Conservation (phyloP, 2,797 vertebrate species). For the Buphagus erythrorhynchus region DNA sequence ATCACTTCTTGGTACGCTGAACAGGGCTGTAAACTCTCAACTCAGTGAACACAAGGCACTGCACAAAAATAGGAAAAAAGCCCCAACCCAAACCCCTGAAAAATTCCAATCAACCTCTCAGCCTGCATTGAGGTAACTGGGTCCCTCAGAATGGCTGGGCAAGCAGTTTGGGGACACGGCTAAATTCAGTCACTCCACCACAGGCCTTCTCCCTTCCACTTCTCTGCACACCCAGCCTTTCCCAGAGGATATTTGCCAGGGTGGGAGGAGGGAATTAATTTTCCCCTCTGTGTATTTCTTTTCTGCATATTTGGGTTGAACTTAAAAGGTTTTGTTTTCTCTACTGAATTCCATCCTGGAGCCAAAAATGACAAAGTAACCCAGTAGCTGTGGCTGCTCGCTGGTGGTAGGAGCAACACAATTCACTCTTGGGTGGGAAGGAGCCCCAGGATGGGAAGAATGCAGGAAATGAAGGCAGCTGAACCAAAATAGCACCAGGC, state of each 20-base stretch:
- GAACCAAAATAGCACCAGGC: background rate
- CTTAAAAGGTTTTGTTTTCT: background rate
- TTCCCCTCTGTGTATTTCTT: background rate
- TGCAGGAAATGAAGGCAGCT: background rate
- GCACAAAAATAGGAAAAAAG: background rate
- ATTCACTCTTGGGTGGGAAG: background rate
- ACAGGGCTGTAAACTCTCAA: background rate
- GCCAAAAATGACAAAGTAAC: background rate
- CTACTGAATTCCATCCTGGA: background rate
- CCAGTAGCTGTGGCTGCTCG: background rate
- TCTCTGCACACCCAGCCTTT: background rate
- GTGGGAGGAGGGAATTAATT: background rate
- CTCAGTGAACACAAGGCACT: background rate
- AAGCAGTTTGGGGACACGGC: background rate
- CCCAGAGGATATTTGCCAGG: background rate
- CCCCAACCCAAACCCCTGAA: accelerated
- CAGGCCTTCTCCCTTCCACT: background rate
- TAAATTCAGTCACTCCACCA: background rate
- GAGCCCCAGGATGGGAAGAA: background rate
- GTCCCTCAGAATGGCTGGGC: background rate
- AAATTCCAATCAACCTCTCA: background rate
- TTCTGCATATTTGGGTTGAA: background rate
- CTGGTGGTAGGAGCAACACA: background rate
- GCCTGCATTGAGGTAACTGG: background rate
- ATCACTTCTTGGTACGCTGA: background rate